These are phyloP conservation scores for Antechinus flavipes DNA, from an alignment of 2,113 vertebrate species.

Conservation along the genomic window DNA sequence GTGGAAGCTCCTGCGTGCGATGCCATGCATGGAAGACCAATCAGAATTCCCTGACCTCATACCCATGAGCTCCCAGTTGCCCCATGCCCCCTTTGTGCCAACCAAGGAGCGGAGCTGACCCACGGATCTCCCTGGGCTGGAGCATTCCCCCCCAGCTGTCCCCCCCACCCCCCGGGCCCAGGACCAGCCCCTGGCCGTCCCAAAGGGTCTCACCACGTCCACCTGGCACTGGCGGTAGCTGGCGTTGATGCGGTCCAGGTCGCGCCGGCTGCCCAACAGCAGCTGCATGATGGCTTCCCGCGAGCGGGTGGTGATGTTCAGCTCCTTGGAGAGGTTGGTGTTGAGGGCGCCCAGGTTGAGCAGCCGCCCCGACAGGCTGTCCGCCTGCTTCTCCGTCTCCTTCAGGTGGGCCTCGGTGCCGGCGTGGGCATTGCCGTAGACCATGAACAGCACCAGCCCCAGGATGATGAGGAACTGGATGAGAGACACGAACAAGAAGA, in stretches of 20 bases:
- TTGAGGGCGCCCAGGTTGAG: constrained; percentile 76
- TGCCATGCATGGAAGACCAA: background rate
- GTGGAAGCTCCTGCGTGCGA: background rate
- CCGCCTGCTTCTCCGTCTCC: constrained; percentile 84
- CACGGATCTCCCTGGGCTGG: background rate
- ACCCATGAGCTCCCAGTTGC: background rate
- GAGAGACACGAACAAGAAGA: constrained; percentile 94
- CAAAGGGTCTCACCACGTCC: constrained; percentile 49
- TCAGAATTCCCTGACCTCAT: background rate
- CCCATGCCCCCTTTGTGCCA: background rate
- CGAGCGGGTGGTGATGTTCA: constrained; percentile 79
- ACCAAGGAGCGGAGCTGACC: background rate
- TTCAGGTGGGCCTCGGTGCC: constrained; percentile 87
- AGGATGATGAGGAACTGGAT: constrained; percentile 96
- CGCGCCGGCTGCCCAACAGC: constrained; percentile 33
- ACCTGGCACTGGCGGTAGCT: constrained; percentile 58
- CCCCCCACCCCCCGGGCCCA: background rate
- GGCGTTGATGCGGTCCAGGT: constrained; percentile 80
- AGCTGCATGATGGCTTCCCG: constrained; percentile 51
- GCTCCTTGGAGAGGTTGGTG: constrained; percentile 79
- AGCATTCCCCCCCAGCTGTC: background rate
- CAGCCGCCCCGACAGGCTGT: constrained; percentile 79
- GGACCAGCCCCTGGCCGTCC: background rate
- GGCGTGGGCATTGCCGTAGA: constrained; percentile 91
- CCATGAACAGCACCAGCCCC: constrained; percentile 95